Base-by-base conservation (phyloP, 2,888 invertebrate species). In the Ceramica pisi region DNA sequence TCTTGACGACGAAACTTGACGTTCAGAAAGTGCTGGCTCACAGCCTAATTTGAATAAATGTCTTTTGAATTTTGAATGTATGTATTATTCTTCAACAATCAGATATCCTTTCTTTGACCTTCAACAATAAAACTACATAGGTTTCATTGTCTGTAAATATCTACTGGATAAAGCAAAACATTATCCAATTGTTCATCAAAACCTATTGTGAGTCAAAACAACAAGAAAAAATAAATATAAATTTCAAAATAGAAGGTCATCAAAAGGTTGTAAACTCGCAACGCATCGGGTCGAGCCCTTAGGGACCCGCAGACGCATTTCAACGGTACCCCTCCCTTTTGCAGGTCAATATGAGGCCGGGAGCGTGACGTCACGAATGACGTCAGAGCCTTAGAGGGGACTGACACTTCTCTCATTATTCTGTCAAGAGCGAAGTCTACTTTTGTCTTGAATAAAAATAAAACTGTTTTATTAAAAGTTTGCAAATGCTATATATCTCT, bases 261-360 rank as follows among this genome's bases (percentile, higher is more conserved):
- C 2, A 1, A 14, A 57, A 64, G 50, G 48, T 51, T 48, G 8
- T 12, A n/a, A 59, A 21, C 26, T 51, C 41, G 41, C 51, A 21
- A 61, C 63, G 53, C 26, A 62, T 53, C 50, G 48, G 68, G 61
- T 53, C 50, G 41, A 23, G 53, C 56, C 82, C 65, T 57, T 0
- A 9, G 70, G 69, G 80, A 82, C 44, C 50, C n/a, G 19, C 69
- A 59, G 62, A 74, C 73, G 84, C 63, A 81, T 72, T 78, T 72
- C 31, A 62, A 26, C 21, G 31, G 61, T 23, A 67, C 74, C 72
- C 72, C 75, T 66, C 69, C 69, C 67, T 61, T 38, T 50, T 56
- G 9, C 75, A 80, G 77, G 86, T 85, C 86, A 85, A 83, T 73
- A 73, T 75, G 84, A 62, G 78, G 71, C 66, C 75, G 80, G 14